Evolutionary conservation across 2,888 invertebrate genomes (phyloP), one percentile per base, ranked within the genome.

Genomic region (Thysanoteuthis rhombus): DNA sequence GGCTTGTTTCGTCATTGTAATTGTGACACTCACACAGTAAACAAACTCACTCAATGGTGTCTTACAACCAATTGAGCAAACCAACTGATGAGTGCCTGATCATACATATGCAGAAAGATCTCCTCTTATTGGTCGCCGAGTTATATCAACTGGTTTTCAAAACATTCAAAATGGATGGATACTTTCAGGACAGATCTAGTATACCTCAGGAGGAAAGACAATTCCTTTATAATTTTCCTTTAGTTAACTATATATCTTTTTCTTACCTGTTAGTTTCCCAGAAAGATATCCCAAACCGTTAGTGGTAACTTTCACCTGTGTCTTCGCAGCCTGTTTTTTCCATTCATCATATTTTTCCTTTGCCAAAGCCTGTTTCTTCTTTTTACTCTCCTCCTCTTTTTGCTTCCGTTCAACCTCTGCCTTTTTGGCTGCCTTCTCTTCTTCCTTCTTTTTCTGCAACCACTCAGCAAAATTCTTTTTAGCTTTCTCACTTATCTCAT

Each of bases 311-410:
- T 96, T 95, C 0, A n/a, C n/a, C 36, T 96, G 96, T 93, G 95
- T 94, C 38, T 95, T 94, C 52, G 95, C 95, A 1, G 96, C 95
- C 93, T 94, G 95, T 90, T 95, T 95, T 90, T 95, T 94, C 96
- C 96, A 96, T 93, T 96, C 95, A 93, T 96, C 95, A 94, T 95
- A 96, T 92, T 94, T 95, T 93, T 95, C 94, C 93, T 96, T 95
- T 22, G 96, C 95, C 92, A 95, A 95, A 38, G 95, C 94, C 90
- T 95, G 94, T 94, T 95, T 94, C 47, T 95, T 94, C 93, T 95
- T 95, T 40, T 94, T 94, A 93, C 95, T 92, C 91, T 95, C 93
- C 93, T 96, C 95, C 58, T 96, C 95, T 47, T 95, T 95, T 92
- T 95, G 93, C 90, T 95, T 94, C 90, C 95, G 95, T 93, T 95